Evolutionary conservation across 2,113 vertebrate species (phyloP).

Genomic region (Bothrops jararaca): DNA sequence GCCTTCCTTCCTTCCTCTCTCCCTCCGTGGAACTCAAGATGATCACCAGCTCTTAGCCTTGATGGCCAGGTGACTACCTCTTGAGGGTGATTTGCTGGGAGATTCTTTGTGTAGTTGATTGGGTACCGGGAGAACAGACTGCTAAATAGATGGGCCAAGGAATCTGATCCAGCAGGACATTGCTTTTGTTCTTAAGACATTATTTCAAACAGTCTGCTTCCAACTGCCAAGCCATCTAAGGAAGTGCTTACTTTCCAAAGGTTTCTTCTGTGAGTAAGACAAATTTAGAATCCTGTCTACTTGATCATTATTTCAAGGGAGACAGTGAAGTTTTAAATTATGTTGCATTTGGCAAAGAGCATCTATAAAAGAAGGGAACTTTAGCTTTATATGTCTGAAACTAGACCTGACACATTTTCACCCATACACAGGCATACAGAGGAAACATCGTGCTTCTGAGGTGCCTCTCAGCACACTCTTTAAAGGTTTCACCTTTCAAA

Average conservation of each 20-base stretch:
- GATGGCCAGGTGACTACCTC: background rate
- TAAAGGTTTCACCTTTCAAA: constrained; percentile 29
- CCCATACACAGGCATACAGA: background rate
- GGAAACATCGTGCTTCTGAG: background rate
- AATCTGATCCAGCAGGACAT: background rate
- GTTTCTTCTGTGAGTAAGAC: constrained; percentile 32
- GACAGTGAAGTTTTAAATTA: constrained; percentile 24
- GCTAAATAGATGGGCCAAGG: background rate
- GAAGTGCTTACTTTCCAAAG: constrained; percentile 20
- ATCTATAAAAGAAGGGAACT: constrained; percentile 19
- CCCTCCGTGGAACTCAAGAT: background rate
- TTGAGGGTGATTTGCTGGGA: background rate
- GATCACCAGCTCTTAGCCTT: background rate
- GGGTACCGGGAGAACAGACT: background rate
- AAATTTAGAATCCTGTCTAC: background rate
- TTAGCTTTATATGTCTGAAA: background rate
- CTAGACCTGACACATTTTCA: constrained; percentile 1
- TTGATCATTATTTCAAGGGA: background rate
- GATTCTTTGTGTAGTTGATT: background rate
- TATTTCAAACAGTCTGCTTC: constrained; percentile 41
- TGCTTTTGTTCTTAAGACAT: background rate
- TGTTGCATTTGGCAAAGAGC: background rate
- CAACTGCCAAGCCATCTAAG: constrained; percentile 27
- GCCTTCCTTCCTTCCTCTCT: too few species aligned
- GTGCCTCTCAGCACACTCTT: background rate